Conservation (phyloP, 1,140 invertebrate species). For the Proctacanthus coquilletti region DNA sequence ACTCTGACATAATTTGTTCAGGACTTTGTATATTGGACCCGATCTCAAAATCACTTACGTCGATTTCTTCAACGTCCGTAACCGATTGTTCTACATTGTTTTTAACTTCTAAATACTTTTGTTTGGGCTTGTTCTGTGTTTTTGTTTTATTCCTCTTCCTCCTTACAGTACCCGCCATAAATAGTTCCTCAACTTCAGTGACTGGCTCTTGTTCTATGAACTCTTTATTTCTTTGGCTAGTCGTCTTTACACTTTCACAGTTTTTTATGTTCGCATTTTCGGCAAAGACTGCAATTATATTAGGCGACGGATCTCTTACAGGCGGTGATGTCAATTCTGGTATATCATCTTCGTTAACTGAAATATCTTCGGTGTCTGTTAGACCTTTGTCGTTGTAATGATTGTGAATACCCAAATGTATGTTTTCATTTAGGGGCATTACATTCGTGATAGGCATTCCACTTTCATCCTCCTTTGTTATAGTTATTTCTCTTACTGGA, state of each 20-base stretch:
- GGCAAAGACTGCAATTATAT: not conserved
- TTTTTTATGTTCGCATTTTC: constrained; percentile 23
- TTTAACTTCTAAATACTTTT: constrained; percentile 14
- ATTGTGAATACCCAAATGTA: constrained; percentile 23
- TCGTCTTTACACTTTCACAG: constrained; percentile 21
- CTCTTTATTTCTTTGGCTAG: constrained; percentile 18
- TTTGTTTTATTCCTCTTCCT: constrained; percentile 14
- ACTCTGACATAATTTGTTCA: too few species aligned
- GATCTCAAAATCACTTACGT: constrained; percentile 29
- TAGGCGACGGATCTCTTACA: constrained; percentile 10
- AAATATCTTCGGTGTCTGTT: constrained; percentile 33
- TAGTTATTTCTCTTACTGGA: constrained; percentile 31
- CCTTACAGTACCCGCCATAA: constrained; percentile 22
- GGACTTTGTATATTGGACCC: not conserved
- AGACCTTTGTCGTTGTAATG: constrained; percentile 20
- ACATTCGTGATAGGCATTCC: constrained; percentile 31
- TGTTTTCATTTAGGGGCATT: constrained; percentile 29
- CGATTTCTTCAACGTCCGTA: constrained; percentile 39
- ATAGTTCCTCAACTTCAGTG: constrained; percentile 37
- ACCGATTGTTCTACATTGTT: not conserved
- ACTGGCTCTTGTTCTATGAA: constrained; percentile 21
- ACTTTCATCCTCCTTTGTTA: constrained; percentile 31
- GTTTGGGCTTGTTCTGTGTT: constrained; percentile 9
- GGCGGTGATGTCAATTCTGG: too few species aligned
- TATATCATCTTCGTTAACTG: constrained; percentile 27